Evolutionary conservation across 2,797 vertebrate species (phyloP).

Genomic region (Protosalanx chinensis): DNA sequence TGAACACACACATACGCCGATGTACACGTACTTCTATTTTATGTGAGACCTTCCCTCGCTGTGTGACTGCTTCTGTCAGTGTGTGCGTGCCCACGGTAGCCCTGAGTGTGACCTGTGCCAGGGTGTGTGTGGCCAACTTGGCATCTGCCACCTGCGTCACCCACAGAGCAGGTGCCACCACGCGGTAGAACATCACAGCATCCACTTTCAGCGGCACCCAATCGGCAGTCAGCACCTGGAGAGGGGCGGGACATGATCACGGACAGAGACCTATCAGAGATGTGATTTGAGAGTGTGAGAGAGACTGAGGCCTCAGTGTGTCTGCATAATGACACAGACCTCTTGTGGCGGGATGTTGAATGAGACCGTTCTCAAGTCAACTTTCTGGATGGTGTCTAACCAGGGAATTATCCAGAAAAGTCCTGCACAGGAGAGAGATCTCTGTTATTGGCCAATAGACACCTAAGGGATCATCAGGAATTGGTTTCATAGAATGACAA

Average conservation of each 20-base stretch:
- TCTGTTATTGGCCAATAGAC: neutral
- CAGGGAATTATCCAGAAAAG: conserved; percentile 61
- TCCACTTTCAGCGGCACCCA: conserved; percentile 75
- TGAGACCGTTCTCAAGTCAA: conserved; percentile 54
- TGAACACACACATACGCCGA: conserved; percentile 37
- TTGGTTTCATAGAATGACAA: no score
- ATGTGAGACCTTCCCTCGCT: conserved; percentile 62
- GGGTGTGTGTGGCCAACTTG: conserved; percentile 61
- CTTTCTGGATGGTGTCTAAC: conserved; percentile 57
- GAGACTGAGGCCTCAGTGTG: neutral
- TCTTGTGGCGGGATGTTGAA: conserved; percentile 57
- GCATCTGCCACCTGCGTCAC: conserved; percentile 70
- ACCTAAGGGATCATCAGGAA: neutral
- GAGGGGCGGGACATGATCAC: neutral
- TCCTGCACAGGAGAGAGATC: conserved; percentile 39
- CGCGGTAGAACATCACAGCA: conserved; percentile 74
- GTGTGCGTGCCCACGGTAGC: conserved; percentile 70
- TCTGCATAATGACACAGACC: conserved; percentile 34
- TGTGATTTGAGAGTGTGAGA: neutral
- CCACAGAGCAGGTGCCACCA: conserved; percentile 69
- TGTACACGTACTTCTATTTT: conserved; percentile 65
- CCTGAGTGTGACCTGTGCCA: conserved; percentile 74
- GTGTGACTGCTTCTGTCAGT: conserved; percentile 68
- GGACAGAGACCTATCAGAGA: neutral
- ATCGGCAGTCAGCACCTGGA: conserved; percentile 73